phyloP scores from a whole-genome alignment of 2,797 vertebrate species.

The Alfaro cultratus region DNA sequence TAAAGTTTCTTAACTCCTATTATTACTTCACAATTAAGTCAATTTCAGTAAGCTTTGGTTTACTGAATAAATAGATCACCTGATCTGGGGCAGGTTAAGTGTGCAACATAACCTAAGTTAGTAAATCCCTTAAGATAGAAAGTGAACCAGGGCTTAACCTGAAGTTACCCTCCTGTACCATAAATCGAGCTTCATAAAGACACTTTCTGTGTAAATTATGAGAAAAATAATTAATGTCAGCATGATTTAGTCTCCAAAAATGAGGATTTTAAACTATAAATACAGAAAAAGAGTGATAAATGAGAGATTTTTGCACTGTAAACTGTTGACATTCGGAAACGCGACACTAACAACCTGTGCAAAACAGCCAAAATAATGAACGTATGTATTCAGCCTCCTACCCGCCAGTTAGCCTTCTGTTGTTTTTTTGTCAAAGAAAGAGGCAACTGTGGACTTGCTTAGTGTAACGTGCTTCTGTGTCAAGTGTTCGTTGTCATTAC shows the following conservation, averaged over 20 bases:
- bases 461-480: conserved; percentile 28
- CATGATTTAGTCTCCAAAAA: not conserved
- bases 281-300: not conserved
- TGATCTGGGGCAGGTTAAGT: not conserved
- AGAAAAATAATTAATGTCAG: not conserved
- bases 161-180: no score
- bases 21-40: not conserved
- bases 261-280: not conserved
- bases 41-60: not conserved
- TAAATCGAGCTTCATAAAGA: no score
- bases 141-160: no score
- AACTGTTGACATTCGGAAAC: not conserved
- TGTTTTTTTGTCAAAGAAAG: not conserved
- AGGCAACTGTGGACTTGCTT: conserved; percentile 2
- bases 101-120: not conserved
- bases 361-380: not conserved
- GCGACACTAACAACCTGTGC: not conserved
- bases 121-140: no score
- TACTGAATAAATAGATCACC: not conserved
- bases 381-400: not conserved
- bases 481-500: conserved; percentile 51
- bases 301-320: not conserved
- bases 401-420: not conserved
- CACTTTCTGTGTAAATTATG: not conserved
- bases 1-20: not conserved